phyloP scores from a whole-genome alignment of 2,797 vertebrate species.

The Gobionotothen gibberifrons region DNA sequence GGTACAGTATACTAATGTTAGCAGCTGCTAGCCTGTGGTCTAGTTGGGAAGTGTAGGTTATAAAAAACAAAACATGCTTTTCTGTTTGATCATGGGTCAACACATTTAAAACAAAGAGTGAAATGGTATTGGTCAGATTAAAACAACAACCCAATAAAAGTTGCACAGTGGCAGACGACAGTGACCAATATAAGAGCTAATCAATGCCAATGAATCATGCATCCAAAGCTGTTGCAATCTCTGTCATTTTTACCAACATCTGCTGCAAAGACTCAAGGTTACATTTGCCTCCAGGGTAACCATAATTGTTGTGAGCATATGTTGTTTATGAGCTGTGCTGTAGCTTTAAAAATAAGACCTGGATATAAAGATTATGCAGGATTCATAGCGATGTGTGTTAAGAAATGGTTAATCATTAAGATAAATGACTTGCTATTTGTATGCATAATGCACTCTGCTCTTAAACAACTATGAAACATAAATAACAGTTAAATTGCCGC shows the following conservation, averaged over 20 bases:
- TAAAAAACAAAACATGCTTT: neutral
- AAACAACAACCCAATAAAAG: no score
- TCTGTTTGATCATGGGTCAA: constrained; percentile 38
- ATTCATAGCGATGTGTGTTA: constrained; percentile 11
- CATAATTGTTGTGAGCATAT: constrained; percentile 81
- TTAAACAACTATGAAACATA: constrained; percentile 30
- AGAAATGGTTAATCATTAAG: constrained; percentile 42
- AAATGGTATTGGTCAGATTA: constrained; percentile 13
- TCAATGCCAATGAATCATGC: constrained; percentile 64
- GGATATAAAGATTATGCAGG: constrained; percentile 27
- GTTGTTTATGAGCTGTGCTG: constrained; percentile 78
- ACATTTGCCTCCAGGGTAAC: constrained; percentile 76
- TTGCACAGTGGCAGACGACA: constrained; percentile 28
- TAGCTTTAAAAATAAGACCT: constrained; percentile 54
- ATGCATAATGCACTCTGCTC: constrained; percentile 13
- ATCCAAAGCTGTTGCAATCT: constrained; percentile 69
- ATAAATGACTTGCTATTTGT: constrained; percentile 27
- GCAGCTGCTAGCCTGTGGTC: neutral
- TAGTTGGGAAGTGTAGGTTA: neutral
- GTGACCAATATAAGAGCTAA: constrained; percentile 51
- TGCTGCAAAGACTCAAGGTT: constrained; percentile 81
- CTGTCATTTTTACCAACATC: constrained; percentile 78
- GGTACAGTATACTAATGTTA: neutral
- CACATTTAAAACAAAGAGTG: constrained; percentile 27
- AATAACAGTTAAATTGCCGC: constrained; percentile 15